Conservation (phyloP, 2,113 vertebrate species). For the Ancistrus triradiatus region DNA sequence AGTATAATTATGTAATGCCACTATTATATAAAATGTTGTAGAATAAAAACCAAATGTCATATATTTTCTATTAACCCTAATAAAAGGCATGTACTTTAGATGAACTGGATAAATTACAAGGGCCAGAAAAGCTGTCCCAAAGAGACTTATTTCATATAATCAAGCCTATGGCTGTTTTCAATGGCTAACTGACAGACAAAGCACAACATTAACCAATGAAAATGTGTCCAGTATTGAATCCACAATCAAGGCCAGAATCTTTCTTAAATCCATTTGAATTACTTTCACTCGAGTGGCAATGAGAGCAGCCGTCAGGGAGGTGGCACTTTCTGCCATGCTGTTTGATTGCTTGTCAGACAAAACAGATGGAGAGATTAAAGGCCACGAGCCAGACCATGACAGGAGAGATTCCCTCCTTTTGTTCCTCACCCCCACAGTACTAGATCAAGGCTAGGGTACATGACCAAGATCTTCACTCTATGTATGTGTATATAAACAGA, state of each 20-base stretch:
- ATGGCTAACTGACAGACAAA: constrained; percentile 20
- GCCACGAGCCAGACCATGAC: constrained; percentile 58
- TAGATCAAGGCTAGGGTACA: constrained; percentile 26
- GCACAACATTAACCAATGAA: constrained; percentile 27
- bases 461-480: constrained; percentile 21
- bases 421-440: constrained; percentile 22
- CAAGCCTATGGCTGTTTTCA: neutral
- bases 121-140: neutral
- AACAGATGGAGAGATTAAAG: constrained; percentile 32
- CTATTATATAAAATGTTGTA: too few relatives aligned
- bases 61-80: too few relatives aligned
- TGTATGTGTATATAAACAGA: too few relatives aligned
- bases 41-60: too few relatives aligned
- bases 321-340: constrained; percentile 62
- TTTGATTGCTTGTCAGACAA: constrained; percentile 52
- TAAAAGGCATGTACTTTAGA: too few relatives aligned
- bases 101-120: too few relatives aligned
- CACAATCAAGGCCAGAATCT: constrained; percentile 47
- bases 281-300: constrained; percentile 65
- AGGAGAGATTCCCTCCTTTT: constrained; percentile 52
- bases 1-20: too few relatives aligned
- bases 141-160: neutral
- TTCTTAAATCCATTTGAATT: constrained; percentile 67
- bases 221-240: constrained; percentile 29
- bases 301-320: constrained; percentile 52